Base-by-base conservation (phyloP, 1,140 invertebrate species). In the Lamellibrachia luymesi region DNA sequence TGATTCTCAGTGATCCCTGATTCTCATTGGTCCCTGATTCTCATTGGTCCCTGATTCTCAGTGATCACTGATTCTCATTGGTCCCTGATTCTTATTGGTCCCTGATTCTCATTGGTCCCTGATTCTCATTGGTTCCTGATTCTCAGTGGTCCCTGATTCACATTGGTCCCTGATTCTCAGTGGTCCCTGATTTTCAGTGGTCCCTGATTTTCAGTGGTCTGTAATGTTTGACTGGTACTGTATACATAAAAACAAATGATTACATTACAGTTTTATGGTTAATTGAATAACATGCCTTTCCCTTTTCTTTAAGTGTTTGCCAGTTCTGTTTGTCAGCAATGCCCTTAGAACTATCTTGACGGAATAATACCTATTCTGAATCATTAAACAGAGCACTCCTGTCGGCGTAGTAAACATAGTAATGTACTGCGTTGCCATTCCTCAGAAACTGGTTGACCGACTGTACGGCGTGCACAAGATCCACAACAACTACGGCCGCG, bases 391-490 rank as follows among this genome's bases (percentile, higher is more conserved):
- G 89, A 90, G 17, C 27, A 22, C 89, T 90, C 27, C 89, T 90
- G 38, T 38, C 38, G 38, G 38, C 38, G 38, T 38, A 38, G 38
- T 38, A 38, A 38, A 38, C 38, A 38, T 38, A 38, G 38, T 38
- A 38, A 38, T 90, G 27, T 90, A 90, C 17, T 22, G 89, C 49
- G 17, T 91, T 91, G 22, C 49, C 10, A 8, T 92, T 5, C 94
- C 94, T 5, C 94, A 96, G 96, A 95, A 97, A 95, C 97, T 98
- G 94, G 98, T 97, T 94, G 98, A 98, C 95, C 97, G 97, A 94
- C 97, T 98, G 93, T 98, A 98, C 96, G 97, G 97, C 80, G 96
- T 98, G n/a, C 98, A 98, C 95, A 98, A 98, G 95, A 96, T 98
- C 56, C 98, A 98, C 95, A 97, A 97, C 1, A 98, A 98, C 96